These are phyloP conservation scores for Lithophane semibrunnea DNA, from an alignment of 2,888 invertebrate genomes.

Conservation along the genomic window DNA sequence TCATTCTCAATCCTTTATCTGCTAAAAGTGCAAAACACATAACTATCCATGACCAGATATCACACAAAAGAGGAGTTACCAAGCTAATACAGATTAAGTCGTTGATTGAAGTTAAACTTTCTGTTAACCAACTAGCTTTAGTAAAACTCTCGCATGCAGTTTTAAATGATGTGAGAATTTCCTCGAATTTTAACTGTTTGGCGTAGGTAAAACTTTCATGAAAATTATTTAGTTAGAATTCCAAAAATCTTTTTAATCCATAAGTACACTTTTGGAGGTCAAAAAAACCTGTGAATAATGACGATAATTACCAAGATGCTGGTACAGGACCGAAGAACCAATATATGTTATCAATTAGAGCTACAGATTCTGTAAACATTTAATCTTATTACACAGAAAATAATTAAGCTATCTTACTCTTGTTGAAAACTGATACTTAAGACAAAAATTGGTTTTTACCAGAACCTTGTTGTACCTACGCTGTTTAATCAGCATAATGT, in stretches of 20 bases:
- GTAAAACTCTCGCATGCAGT: constrained; percentile 30
- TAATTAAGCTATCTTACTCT: neutral
- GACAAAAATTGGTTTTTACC: neutral
- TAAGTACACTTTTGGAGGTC: neutral
- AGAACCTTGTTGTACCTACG: neutral
- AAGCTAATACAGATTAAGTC: constrained; percentile 47
- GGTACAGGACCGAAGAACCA: neutral
- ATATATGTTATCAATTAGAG: neutral
- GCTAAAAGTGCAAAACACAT: neutral
- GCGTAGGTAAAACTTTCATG: neutral
- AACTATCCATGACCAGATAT: constrained; percentile 21
- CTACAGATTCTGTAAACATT: neutral
- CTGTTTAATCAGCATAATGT: neutral
- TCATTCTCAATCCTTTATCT: too few relatives aligned
- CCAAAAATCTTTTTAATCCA: neutral
- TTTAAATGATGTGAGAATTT: constrained; percentile 35
- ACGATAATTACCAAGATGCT: neutral
- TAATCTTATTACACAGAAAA: too few relatives aligned
- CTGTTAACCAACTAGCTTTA: constrained; percentile 43
- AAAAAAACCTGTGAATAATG: neutral
- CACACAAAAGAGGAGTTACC: constrained; percentile 48
- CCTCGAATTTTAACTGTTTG: constrained; percentile 14
- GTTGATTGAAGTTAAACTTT: constrained; percentile 56
- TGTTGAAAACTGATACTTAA: neutral
- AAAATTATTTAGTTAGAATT: neutral